These are phyloP conservation scores for Wasmannia auropunctata DNA, from an alignment of 1,140 invertebrate species.

Conservation along the genomic window DNA sequence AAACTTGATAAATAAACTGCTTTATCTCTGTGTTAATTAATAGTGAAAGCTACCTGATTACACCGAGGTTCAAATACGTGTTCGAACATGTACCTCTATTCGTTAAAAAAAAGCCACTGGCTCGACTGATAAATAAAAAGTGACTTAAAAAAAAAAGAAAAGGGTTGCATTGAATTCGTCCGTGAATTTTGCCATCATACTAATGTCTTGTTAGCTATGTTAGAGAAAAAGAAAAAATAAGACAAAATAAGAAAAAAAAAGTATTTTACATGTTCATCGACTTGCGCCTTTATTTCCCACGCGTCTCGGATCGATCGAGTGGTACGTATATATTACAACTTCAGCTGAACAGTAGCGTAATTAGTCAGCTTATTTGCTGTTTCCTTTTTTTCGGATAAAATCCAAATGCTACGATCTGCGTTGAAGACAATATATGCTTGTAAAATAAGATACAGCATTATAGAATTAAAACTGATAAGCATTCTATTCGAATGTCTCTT, in stretches of 20 bases:
- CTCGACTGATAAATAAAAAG: constrained; percentile 80
- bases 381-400: constrained; percentile 65
- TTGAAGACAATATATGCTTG: constrained; percentile 7
- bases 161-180: constrained; percentile 72
- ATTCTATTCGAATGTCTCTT: not conserved
- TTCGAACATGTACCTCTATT: constrained; percentile 80
- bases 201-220: constrained; percentile 61
- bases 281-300: constrained; percentile 85
- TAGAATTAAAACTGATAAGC: constrained; percentile 12
- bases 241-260: constrained; percentile 75
- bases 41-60: constrained; percentile 61
- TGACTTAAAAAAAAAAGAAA: constrained; percentile 77
- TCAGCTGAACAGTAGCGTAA: constrained; percentile 71
- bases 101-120: constrained; percentile 75
- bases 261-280: constrained; percentile 82
- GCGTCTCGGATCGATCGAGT: constrained; percentile 86
- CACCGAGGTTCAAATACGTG: constrained; percentile 76
- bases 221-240: constrained; percentile 35
- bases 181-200: constrained; percentile 65
- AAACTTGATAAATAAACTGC: constrained; percentile 24
- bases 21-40: constrained; percentile 46
- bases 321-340: constrained; percentile 83
- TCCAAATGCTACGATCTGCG: constrained; percentile 27
- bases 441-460: not conserved
- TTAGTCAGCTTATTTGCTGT: constrained; percentile 79